Base-by-base conservation (phyloP, 2,113 vertebrate genomes). In the Apistogramma diplotaenia region DNA sequence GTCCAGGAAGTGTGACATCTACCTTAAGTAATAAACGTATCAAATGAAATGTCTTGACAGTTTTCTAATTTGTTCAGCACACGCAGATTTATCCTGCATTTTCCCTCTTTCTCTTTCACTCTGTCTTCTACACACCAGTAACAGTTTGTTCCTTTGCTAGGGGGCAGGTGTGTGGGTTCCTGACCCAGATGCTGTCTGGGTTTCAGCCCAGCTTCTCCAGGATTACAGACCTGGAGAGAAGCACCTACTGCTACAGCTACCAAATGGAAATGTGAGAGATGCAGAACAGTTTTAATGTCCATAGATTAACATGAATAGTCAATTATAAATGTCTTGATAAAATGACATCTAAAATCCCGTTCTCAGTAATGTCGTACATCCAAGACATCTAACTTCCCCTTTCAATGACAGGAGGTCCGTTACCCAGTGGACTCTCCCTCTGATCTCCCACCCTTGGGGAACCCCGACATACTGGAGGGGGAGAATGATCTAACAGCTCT, bases 121-220 rank as follows among this genome's bases (percentile, higher is more conserved):
- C 6, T 11, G 13, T 16, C 7, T 83, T 37, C 16, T 37, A 0
- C 6, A 16, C 33, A 11, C 8, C 16, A 21, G 8, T 55, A 54
- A 49, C 25, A 8, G 8, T 84, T 4, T 87, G 13, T 65, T 51
- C 51, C 6, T 84, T 46, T 73, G 11, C 21, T 76, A 96, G 96
- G 95, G 95, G 23, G 93, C 93, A 2, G 75, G 78, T 37, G 95
- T 96, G 80, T 96, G 96, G 96, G 91, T 96, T 81, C 94, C 95
- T 27, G 95, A 96, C 76, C 86, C 82, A 2, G 78, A 87, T 1
- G 76, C 93, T 16, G 95, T 96, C 46, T 96, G 96, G 96, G 89
- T 89, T 58, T 94, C 81, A 2, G 95, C 94, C 56, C 93, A 93
- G 57, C 84, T 96, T 19, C 91, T 94, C 18, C 89, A 89, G 61